A percentile compares a stretch with the other conserved stretches of the same genome.
These are phyloP conservation scores for Lutraria lutraria DNA, from an alignment of 2,888 invertebrate species.

Conservation along the genomic window DNA sequence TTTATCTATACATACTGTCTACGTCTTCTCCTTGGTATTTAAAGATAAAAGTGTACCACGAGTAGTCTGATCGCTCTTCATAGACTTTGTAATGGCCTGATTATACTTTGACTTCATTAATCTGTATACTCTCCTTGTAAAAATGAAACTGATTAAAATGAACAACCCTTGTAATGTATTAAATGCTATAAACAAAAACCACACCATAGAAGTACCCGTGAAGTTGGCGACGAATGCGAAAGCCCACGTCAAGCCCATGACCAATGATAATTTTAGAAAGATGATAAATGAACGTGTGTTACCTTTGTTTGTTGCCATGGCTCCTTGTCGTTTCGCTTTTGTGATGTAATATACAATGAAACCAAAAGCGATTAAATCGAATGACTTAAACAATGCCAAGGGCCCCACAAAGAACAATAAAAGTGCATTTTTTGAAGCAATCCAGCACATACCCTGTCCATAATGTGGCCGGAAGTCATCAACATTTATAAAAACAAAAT, in stretches of 20 bases:
- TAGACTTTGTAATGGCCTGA: no score
- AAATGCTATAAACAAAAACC: conserved; percentile 87
- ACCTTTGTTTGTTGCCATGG: conserved; percentile 52
- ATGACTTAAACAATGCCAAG: conserved; percentile 87
- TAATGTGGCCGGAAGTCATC: conserved; percentile 85
- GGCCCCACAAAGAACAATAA: conserved; percentile 89
- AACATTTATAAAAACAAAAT: conserved; percentile 85
- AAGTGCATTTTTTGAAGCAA: conserved; percentile 88
- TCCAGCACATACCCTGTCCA: conserved; percentile 88
- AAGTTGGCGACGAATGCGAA: conserved; percentile 87
- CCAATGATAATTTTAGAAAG: conserved; percentile 83
- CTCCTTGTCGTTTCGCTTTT: conserved; percentile 56
- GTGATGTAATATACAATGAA: conserved; percentile 89
- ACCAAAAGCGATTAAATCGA: conserved; percentile 88
- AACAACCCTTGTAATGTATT: conserved; percentile 89
- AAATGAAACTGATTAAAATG: conserved; percentile 86
- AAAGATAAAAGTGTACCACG: no score
- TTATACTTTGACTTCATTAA: conserved; percentile 61
- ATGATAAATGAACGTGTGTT: conserved; percentile 69
- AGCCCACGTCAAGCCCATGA: conserved; percentile 88
- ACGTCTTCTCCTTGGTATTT: no score
- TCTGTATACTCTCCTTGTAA: conserved; percentile 78
- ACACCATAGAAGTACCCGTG: conserved; percentile 82
- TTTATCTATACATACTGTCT: no score
- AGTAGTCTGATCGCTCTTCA: no score